Base-by-base conservation (phyloP, 2,888 invertebrate genomes). In the Eremobia ochroleuca region DNA sequence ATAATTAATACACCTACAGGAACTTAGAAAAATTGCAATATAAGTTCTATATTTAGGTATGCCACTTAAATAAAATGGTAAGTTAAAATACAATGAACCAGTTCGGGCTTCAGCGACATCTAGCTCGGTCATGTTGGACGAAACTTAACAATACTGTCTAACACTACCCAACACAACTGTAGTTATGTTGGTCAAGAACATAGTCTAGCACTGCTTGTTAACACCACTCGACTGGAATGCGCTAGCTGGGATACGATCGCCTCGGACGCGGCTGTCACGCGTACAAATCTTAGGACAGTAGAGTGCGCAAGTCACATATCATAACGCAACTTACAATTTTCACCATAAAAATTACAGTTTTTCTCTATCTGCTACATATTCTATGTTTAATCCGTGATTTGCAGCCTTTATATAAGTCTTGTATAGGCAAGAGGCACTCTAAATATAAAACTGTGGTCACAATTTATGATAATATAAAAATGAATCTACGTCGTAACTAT, bases 401-500 rank as follows among this genome's bases (percentile, higher is more conserved):
- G 97, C 97, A 97, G 97, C 97, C 97, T 97, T 97, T 96, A 96
- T 95, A 96, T 96, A 96, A 97, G 97, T 97, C 97, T 97, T 97
- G 95, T 96, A 96, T 94, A 97, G 97, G 97, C 97, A 97, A 97
- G 97, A 97, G 97, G 97, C 97, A 97, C 97, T 97, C 97, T 97
- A 97, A 97, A 97, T 97, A 97, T 97, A 97, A 97, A 97, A 97
- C 95, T 94, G 97, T 97, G 97, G 97, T 97, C 97, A 96, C 96
- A 96, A 96, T 97, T 95, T 92, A 94, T 93, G 91, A 93, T 94
- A 95, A 93, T 94, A 95, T 94, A 96, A 96, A 95, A 96, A 96
- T 93, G 94, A 95, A 94, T 94, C 96, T 96, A 96, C 95, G 85
- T 90, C 91, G 90, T 92, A 94, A 91, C 95, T 95, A 95, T 94